Conservation (phyloP, 1,140 invertebrate genomes). For the Zaprionus gabonicus region DNA sequence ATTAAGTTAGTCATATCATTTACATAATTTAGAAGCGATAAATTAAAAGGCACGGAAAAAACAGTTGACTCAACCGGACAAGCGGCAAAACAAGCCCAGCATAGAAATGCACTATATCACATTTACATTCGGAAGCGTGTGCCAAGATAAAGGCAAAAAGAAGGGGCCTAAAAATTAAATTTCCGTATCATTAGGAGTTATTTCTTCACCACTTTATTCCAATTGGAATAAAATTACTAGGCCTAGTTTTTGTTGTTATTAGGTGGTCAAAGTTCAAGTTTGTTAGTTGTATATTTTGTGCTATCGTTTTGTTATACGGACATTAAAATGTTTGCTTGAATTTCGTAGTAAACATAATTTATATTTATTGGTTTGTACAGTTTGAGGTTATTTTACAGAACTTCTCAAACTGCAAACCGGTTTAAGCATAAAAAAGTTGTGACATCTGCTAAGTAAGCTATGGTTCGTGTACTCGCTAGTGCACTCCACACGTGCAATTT, state of each 20-base stretch:
- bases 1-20: slow-evolving; percentile 74
- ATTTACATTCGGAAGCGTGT: background rate
- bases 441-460: background rate
- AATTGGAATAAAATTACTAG: background rate
- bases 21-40: slow-evolving; percentile 78
- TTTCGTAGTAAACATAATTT: no score
- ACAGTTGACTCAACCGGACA: slow-evolving; percentile 21
- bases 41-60: slow-evolving; percentile 71
- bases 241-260: background rate
- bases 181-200: background rate
- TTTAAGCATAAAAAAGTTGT: background rate
- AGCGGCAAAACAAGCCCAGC: slow-evolving; percentile 25
- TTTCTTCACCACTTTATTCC: background rate
- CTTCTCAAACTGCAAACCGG: background rate
- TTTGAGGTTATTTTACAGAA: background rate
- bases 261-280: background rate
- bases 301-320: background rate
- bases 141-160: background rate
- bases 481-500: background rate
- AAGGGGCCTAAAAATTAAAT: background rate
- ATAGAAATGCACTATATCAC: slow-evolving; percentile 34
- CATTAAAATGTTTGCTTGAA: background rate
- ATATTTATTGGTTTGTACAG: background rate
- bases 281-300: background rate
- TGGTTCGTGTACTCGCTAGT: background rate